These are phyloP conservation scores for Panurus biarmicus DNA, from an alignment of 2,113 vertebrate genomes.

Conservation along the genomic window DNA sequence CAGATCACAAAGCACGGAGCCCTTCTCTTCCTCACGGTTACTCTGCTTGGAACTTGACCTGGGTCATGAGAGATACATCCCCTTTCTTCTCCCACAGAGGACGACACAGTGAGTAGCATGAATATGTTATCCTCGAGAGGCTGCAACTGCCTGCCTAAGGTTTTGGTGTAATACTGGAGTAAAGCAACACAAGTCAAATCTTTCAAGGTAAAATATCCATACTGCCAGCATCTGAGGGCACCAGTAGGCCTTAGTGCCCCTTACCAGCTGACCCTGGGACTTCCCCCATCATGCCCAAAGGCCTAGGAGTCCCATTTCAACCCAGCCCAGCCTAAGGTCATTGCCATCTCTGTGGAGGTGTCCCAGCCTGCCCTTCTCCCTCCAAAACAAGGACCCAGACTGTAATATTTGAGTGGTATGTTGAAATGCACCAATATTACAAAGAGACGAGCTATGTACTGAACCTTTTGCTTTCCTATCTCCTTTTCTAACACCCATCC, in stretches of 20 bases:
- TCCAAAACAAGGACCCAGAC: not conserved
- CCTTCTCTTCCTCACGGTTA: slow-evolving; percentile 21
- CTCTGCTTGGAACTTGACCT: slow-evolving; percentile 73
- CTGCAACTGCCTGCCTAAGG: not conserved
- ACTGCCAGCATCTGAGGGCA: not conserved
- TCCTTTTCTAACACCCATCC: not conserved
- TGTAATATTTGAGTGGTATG: not conserved
- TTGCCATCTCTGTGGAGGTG: not conserved
- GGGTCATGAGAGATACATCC: slow-evolving; percentile 77
- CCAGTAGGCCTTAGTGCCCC: not conserved
- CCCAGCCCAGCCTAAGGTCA: fast-evolving
- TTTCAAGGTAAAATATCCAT: not conserved
- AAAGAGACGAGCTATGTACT: not conserved
- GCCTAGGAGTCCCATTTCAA: not conserved
- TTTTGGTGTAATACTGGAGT: not conserved
- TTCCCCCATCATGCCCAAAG: not conserved
- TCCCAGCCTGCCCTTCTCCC: not conserved
- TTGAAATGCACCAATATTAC: not conserved
- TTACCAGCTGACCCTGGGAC: not conserved
- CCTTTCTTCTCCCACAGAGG: slow-evolving; percentile 71
- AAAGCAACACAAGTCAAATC: not conserved
- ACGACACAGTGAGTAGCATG: slow-evolving; percentile 67
- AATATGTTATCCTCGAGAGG: not conserved
- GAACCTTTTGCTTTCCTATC: not conserved
- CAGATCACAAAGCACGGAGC: slow-evolving; percentile 17